Base-by-base conservation (phyloP, 2,113 vertebrate species). In the Archocentrus centrarchus region DNA sequence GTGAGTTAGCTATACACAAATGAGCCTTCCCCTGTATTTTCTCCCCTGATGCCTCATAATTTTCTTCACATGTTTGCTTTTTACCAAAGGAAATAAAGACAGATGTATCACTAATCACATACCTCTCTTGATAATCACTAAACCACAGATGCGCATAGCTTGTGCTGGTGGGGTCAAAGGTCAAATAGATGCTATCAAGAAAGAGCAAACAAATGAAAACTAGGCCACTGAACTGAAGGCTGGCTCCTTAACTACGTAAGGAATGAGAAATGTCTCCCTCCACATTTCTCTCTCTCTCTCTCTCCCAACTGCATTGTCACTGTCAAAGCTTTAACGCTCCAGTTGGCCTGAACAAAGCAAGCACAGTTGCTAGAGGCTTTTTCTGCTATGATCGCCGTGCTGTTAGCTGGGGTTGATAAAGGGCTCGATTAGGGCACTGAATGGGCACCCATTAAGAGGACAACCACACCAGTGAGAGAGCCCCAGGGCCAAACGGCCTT, bases 361-460 rank as follows among this genome's bases (percentile, higher is more conserved):
- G 86, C 63, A 39, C 84, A 83, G 88, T 90, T 41, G 86, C 93
- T 87, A 53, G 82, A 91, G 93, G 93, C 91, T 94, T 86, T 91
- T 93, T 86, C 83, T 86, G 88, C 91, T 93, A 89, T 93, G 91
- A 93, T 94, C 92, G 39, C 84, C 30, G 80, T 58, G 13, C 79
- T 77, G 75, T 82, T 89, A 88, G 91, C 78, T 7, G 11, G 76
- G 82, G 41, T 81, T 88, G 87, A 95, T 95, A 94, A 93, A 95
- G 91, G 89, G 90, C 60, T 88, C 80, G 88, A 94, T 95, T 95
- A 93, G 88, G 88, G 68, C 61, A 18, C 80, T 91, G 91, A 95
- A 95, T 95, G 90, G 66, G 83, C 81, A 63, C 76, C 94, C 86
- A 94, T 95, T 95, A 93, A 90, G 90, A 84, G 35, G 93, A 95